phyloP scores from a whole-genome alignment of 2,888 invertebrate species.

The Pharmacophagus antenor region DNA sequence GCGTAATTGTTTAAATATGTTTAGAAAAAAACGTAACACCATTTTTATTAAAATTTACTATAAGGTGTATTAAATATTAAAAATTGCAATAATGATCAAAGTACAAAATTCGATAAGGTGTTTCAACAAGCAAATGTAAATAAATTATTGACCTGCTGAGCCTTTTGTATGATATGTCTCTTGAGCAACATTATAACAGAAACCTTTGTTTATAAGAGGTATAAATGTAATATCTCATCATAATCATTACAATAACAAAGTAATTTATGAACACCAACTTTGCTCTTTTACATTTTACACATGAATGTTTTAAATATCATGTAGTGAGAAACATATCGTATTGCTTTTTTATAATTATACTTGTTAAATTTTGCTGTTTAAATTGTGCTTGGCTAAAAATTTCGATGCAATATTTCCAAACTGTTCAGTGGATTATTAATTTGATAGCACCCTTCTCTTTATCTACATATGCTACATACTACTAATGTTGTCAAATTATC shows the following conservation, averaged over 20 bases:
- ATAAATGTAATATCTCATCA: not conserved
- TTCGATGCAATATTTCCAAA: not conserved
- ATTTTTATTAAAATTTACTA: not conserved
- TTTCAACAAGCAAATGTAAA: constrained; percentile 3
- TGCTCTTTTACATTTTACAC: no score
- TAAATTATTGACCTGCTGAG: constrained; percentile 9
- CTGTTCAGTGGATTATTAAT: not conserved
- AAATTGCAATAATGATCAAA: constrained; percentile 6
- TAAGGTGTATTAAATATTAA: not conserved
- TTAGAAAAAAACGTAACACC: constrained; percentile 2
- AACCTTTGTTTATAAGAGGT: not conserved
- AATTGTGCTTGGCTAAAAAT: not conserved
- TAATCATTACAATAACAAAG: no score
- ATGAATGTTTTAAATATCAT: constrained; percentile 4
- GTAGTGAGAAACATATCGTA: constrained; percentile 29
- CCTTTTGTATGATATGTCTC: not conserved
- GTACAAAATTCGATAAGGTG: not conserved
- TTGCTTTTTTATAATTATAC: constrained; percentile 17
- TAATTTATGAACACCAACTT: no score
- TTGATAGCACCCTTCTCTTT: constrained; percentile 65
- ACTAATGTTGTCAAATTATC: constrained; percentile 25
- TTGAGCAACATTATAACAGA: not conserved
- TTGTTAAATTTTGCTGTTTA: not conserved
- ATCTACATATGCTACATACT: constrained; percentile 38
- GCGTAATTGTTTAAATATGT: constrained; percentile 2